Percentiles rank a stretch among this genome's conserved stretches.
Evolutionary conservation across 2,888 invertebrate species (phyloP).

Genomic region (Dyspetes luteomarginatus): DNA sequence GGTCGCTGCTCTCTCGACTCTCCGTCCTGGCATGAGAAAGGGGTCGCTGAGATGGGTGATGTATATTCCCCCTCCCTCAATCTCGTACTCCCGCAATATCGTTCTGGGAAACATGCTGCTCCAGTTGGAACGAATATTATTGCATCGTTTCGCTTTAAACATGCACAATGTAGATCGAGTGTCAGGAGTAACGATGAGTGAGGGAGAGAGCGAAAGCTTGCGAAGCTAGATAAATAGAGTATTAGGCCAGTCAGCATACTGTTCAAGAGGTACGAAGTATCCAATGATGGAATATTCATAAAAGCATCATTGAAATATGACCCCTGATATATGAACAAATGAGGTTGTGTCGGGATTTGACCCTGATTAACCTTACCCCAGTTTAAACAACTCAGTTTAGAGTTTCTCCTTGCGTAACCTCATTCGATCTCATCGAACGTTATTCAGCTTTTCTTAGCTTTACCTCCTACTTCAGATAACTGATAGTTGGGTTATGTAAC

Average conservation of each 20-base stretch:
- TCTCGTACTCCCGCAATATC: slow-evolving; percentile 39
- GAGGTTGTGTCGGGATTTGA: neutral
- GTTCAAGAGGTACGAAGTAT: neutral
- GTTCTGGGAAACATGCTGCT: slow-evolving; percentile 41
- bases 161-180: slow-evolving; percentile 38
- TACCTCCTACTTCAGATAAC: no score
- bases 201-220: slow-evolving; percentile 2
- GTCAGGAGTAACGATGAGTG: slow-evolving; percentile 8
- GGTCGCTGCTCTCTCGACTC: slow-evolving; percentile 50
- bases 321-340: neutral
- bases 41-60: slow-evolving; percentile 46
- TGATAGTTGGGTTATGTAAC: no score
- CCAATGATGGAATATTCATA: neutral
- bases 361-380: neutral
- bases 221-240: slow-evolving; percentile 8
- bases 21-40: slow-evolving; percentile 57
- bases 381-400: neutral
- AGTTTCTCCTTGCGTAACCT: neutral
- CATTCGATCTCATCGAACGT: neutral
- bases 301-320: neutral
- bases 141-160: slow-evolving; percentile 42
- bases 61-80: slow-evolving; percentile 45
- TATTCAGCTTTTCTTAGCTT: neutral
- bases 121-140: slow-evolving; percentile 52
- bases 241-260: slow-evolving; percentile 16